Evolutionary conservation across 2,113 vertebrate genomes (phyloP), one percentile per base, ranked within the genome.

Genomic region (Poecilia latipinna): DNA sequence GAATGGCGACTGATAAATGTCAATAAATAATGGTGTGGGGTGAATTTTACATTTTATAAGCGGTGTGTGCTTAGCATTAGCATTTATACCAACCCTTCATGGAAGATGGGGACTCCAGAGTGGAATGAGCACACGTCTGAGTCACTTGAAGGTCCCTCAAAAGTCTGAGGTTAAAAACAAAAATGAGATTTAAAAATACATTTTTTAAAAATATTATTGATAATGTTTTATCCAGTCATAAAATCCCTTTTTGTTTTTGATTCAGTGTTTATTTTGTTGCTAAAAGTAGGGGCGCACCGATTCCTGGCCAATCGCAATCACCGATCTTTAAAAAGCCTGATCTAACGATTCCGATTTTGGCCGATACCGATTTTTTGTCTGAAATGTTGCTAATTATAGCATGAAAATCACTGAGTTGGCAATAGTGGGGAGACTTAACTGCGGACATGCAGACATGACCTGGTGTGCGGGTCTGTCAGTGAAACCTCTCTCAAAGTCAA

Each of bases 71-170:
- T 61, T 54, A 48, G 19, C 44, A 1, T 0, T 0, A 79, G 48
- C 33, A 32, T 2, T 1, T 29, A 72, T n/a, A 91, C 93, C 91
- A 84, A 98, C 98, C 98, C 97, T 94, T 99, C 98, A 28, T 99
- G 97, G 88, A 99, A 99, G 93, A 99, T 97, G 72, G 97, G 97
- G 72, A 96, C 94, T 85, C 98, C 98, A 80, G 95, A 89, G 89
- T 99, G 98, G 94, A 95, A 97, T 31, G 90, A 81, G 89, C 97
- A 99, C 64, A 91, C 87, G 71, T 97, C 97, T 29, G 96, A 95
- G 72, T 95, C 82, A 82, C 94, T 97, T 29, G 94, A 89, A 72
- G 90, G 91, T 82, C 96, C 97, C 79, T 93, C 93, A 17, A 95
- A 98, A 0, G 93, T 96, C 97, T 98, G 77, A 70, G 76, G 75